phyloP scores from a whole-genome alignment of 2,797 vertebrate species.

The Pseudomugil gertrudae region DNA sequence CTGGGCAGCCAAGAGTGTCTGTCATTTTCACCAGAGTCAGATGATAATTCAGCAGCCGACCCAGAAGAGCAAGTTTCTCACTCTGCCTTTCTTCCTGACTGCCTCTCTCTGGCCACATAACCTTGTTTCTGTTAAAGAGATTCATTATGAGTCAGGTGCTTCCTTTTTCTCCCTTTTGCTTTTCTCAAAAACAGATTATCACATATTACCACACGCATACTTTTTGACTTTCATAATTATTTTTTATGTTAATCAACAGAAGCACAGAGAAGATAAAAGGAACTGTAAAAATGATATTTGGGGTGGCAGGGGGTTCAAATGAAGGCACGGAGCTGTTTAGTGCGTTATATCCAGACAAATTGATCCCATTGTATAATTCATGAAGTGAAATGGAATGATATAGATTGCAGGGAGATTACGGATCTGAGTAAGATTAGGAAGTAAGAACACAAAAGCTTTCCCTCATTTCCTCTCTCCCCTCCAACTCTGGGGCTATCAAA shows the following conservation, averaged over 20 bases:
- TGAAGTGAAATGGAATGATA: constrained; percentile 71
- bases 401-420: constrained; percentile 74
- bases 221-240: constrained; percentile 25
- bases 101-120: constrained; percentile 14
- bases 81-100: constrained; percentile 15
- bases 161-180: constrained; percentile 34
- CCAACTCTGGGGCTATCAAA: constrained; percentile 77
- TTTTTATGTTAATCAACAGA: constrained; percentile 21
- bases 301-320: constrained; percentile 36
- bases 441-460: constrained; percentile 73
- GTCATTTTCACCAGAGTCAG: constrained; percentile 52
- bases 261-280: constrained; percentile 1
- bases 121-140: constrained; percentile 3
- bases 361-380: constrained; percentile 79
- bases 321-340: constrained; percentile 57
- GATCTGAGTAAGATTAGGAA: constrained; percentile 76
- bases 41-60: constrained; percentile 43
- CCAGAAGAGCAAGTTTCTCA: constrained; percentile 39
- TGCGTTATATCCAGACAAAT: constrained; percentile 70
- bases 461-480: constrained; percentile 62
- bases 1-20: constrained; percentile 64
- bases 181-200: constrained; percentile 21
- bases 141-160: constrained; percentile 40
- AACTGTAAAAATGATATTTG: constrained; percentile 17
- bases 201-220: background rate